Conservation (phyloP, 92 coral and sea anemone genomes). For the Porites evermanni region DNA sequence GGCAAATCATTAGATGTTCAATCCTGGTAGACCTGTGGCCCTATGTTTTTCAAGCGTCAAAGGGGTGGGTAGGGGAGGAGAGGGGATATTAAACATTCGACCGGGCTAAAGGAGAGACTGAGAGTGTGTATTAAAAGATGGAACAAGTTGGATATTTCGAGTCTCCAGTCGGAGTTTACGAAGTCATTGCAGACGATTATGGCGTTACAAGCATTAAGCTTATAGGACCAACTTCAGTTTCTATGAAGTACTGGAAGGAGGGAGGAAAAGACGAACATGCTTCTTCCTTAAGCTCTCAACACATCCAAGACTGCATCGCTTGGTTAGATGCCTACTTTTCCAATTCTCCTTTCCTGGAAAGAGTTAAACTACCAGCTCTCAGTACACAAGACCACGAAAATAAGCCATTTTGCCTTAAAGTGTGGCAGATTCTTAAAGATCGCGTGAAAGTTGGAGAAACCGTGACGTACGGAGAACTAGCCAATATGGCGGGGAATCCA, state of each 20-base stretch:
- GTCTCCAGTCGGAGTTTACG: slow-evolving; percentile 81
- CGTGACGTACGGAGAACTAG: slow-evolving; percentile 92
- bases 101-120: too few relatives aligned
- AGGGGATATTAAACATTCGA: too few relatives aligned
- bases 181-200: slow-evolving; percentile 73
- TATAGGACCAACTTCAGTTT: neutral
- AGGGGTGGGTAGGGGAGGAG: too few relatives aligned
- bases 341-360: slow-evolving; percentile 50
- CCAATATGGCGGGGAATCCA: slow-evolving; percentile 87
- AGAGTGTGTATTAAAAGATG: slow-evolving; percentile 17
- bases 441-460: slow-evolving; percentile 82
- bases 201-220: slow-evolving; percentile 68
- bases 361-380: slow-evolving; percentile 69
- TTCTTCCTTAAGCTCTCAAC: slow-evolving; percentile 39
- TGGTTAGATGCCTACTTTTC: slow-evolving; percentile 88
- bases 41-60: too few relatives aligned
- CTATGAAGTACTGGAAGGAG: neutral
- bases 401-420: slow-evolving; percentile 82
- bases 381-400: slow-evolving; percentile 66
- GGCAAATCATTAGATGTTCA: too few relatives aligned
- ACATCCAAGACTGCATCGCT: slow-evolving; percentile 64
- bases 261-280: neutral
- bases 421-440: slow-evolving; percentile 84
- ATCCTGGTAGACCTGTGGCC: too few relatives aligned
- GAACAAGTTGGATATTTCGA: slow-evolving; percentile 41